Evolutionary conservation across 2,113 vertebrate species (phyloP), one percentile per base, ranked within the genome.

Genomic region (Leuciscus idus): DNA sequence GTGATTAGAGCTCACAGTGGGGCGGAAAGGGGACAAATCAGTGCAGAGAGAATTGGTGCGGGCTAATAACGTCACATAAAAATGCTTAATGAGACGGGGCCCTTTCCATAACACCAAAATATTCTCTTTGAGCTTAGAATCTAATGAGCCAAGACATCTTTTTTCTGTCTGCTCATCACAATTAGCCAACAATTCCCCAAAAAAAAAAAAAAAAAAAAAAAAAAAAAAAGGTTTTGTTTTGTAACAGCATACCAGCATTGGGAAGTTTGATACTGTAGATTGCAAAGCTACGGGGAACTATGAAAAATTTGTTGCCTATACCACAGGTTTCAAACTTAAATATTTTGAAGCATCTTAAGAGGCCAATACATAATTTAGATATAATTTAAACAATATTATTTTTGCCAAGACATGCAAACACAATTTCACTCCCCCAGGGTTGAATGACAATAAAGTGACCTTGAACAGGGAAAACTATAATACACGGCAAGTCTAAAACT

Each of bases 1-100:
- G 52, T 79, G 81, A 84, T 80, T 66, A 61, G 66, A 80, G 30
- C 73, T 79, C 39, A 43, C 33, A 73, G 43, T 81, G 83, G 6
- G 81, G 43, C 78, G 57, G 50, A 26, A 61, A 70, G 61, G 36
- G 74, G 59, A 81, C 82, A 85, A 52, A 52, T 59, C 77, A 50
- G 66, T 59, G 78, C 59, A 39, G 30, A 84, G 75, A 57, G 75
- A 81, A 78, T 36, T 61, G 79, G 84, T 74, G 59, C 6, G 61
- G 72, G 72, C 74, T 76, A 70, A 81, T 55, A 74, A n/a, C 59
- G 13, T 81, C 76, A 61, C 61, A 55, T 81, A 55, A 74, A 83
- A 74, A 48, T 26, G 81, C 55, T 77, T 81, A 83, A 89, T 81
- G 70, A 81, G 74, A 66, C 50, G 33, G 43, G 48, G 43, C 52